These are phyloP conservation scores for Ptiloglossa arizonensis DNA, from an alignment of 1,140 invertebrate species.

Conservation along the genomic window DNA sequence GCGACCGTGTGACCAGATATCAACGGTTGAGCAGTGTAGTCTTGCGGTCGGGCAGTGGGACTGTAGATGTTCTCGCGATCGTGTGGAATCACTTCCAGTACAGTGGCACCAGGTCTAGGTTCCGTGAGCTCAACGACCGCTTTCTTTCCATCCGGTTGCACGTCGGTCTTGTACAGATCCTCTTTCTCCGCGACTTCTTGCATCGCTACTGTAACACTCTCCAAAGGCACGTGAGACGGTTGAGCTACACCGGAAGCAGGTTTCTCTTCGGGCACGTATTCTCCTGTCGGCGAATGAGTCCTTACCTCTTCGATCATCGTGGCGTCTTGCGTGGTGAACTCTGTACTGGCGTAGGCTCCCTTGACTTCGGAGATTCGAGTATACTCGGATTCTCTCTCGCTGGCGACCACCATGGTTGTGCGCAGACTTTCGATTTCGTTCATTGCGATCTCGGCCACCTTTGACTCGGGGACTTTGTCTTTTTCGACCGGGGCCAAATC, in stretches of 20 bases:
- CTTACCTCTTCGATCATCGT: constrained; percentile 81
- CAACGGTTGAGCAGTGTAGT: constrained; percentile 76
- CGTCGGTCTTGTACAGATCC: constrained; percentile 77
- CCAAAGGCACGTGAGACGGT: constrained; percentile 77
- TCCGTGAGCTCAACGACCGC: constrained; percentile 82
- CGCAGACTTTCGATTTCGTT: constrained; percentile 81
- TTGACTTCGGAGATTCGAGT: constrained; percentile 69
- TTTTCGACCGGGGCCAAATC: constrained; percentile 68
- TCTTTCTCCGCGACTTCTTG: constrained; percentile 84
- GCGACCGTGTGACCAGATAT: constrained; percentile 81
- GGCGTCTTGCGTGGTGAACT: constrained; percentile 80
- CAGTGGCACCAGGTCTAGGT: constrained; percentile 76
- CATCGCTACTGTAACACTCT: constrained; percentile 82
- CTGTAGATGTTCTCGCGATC: constrained; percentile 82
- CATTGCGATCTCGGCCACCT: constrained; percentile 80
- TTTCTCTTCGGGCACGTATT: constrained; percentile 74
- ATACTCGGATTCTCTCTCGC: constrained; percentile 80
- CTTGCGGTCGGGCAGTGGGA: constrained; percentile 70
- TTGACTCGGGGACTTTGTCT: constrained; percentile 75
- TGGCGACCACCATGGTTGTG: constrained; percentile 81
- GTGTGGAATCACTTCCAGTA: constrained; percentile 82
- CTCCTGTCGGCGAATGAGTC: constrained; percentile 80
- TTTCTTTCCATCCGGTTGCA: constrained; percentile 80
- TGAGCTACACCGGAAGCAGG: constrained; percentile 78
- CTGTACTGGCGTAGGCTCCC: constrained; percentile 77